Evolutionary conservation across 2,113 vertebrate species (phyloP).

Genomic region (Butastur rufipennis): DNA sequence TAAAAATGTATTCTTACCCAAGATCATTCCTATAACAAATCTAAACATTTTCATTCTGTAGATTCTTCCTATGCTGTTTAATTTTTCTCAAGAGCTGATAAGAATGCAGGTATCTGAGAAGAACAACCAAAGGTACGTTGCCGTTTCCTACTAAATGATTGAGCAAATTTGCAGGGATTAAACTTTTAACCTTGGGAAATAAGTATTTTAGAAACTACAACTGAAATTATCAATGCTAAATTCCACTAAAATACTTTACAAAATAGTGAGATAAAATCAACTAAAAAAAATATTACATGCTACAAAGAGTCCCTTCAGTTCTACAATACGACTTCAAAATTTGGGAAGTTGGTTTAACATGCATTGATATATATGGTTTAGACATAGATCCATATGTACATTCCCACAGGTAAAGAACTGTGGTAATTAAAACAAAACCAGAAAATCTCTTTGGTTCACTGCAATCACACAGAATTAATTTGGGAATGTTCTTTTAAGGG

Average conservation of each 20-base stretch:
- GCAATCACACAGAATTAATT: not conserved
- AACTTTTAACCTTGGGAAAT: not conserved
- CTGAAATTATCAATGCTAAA: not conserved
- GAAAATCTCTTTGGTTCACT: not conserved
- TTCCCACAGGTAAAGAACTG: not conserved
- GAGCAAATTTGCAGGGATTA: not conserved
- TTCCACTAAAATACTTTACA: not conserved
- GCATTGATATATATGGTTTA: not conserved
- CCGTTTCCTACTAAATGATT: not conserved
- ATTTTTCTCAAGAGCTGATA: not conserved
- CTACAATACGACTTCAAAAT: not conserved
- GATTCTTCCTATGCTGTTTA: not conserved
- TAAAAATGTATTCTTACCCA: not conserved
- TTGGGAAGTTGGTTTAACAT: not conserved
- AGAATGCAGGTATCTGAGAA: not conserved
- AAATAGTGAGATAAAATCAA: not conserved
- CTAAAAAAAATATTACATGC: not conserved
- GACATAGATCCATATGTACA: not conserved
- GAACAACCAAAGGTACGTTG: rapidly evolving
- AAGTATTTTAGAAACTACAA: not conserved
- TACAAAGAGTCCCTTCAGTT: not conserved
- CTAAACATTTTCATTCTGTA: not conserved
- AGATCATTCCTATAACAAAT: not conserved
- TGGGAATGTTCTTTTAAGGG: not conserved
- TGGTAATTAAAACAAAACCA: not conserved